phyloP scores from a whole-genome alignment of 2,113 vertebrate species.

The Lamprologus callipterus region DNA sequence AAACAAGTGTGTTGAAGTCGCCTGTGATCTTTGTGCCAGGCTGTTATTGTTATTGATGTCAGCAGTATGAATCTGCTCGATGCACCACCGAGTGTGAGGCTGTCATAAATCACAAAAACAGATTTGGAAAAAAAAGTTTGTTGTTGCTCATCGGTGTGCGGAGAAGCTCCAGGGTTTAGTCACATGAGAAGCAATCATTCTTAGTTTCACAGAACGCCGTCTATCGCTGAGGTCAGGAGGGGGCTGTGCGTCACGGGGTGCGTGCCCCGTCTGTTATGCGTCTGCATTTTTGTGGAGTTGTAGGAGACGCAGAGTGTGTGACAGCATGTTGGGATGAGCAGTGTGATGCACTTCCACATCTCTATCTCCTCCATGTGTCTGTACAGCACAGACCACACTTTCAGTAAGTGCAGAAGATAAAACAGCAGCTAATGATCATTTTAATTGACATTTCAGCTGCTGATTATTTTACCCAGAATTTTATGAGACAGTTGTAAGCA shows the following conservation, averaged over 20 bases:
- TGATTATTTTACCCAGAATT: not conserved
- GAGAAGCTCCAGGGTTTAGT: not conserved
- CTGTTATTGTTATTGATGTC: slow-evolving; percentile 23
- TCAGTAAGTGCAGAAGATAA: not conserved
- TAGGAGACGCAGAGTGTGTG: not conserved
- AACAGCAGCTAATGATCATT: not conserved
- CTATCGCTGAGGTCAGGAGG: not conserved
- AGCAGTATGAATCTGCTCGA: not conserved
- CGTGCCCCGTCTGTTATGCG: not conserved
- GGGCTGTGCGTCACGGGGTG: not conserved
- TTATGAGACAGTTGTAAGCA: not conserved
- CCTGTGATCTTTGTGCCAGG: slow-evolving; percentile 19
- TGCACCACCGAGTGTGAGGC: not conserved
- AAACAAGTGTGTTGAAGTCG: not conserved
- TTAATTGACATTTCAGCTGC: not conserved
- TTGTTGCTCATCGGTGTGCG: not conserved
- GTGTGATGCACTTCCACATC: not conserved
- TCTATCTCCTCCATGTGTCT: not conserved
- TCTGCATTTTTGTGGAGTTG: not conserved
- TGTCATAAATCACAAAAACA: not conserved
- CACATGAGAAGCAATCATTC: not conserved
- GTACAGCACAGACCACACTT: not conserved
- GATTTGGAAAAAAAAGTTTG: not conserved
- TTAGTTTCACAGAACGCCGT: not conserved
- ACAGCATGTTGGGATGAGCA: not conserved